Evolutionary conservation across 37 sponge, comb jelly and placozoan species (phyloP), one percentile per base, ranked within the genome.

Genomic region (Halichondria panicea): DNA sequence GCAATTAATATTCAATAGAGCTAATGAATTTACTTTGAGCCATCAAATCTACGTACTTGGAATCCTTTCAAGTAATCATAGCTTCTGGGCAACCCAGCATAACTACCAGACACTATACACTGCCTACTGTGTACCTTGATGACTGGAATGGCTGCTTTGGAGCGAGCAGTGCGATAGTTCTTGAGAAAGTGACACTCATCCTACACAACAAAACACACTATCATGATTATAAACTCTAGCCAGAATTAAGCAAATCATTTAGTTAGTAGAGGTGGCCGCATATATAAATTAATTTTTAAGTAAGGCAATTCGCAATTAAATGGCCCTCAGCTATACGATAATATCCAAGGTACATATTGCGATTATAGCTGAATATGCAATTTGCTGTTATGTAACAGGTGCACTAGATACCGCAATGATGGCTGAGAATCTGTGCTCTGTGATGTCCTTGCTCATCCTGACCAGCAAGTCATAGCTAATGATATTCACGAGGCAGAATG

Each of bases 171-270:
- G 43, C 78, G 93, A 45, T 63, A 66, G 52, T 94, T 97, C 76
- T 97, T 97, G 42, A 97, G 64, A 43, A 93, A 93, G 53, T 97
- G 97, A 43, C 88, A 92, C 48, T 97, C 97, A 72, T 97, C 97
- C 88, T 91, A 33, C 22, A 67, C 43, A 87, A 21, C 66, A 2
- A 18, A 69, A 58, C 46, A n/a, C 22, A 71, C 36, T 72, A 31
- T 32, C 32, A 37, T 30, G n/a, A 4, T 13, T 3, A 56, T 13
- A 24, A 56, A 56, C 57, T 28, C n/a, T 9, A 56, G 13, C 12
- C n/a, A 56, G 4, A 56, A 12, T 9, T 9, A 56, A 56, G 27
- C 57, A 56, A 12, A 56, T 35, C 30, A 31, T 35, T 15, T 1
- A 41, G n/a, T n/a, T n/a, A n/a, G n/a, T n/a, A n/a, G n/a, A n/a